Evolutionary conservation across 2,797 vertebrate species (phyloP).

Genomic region (Lacerta viridis): DNA sequence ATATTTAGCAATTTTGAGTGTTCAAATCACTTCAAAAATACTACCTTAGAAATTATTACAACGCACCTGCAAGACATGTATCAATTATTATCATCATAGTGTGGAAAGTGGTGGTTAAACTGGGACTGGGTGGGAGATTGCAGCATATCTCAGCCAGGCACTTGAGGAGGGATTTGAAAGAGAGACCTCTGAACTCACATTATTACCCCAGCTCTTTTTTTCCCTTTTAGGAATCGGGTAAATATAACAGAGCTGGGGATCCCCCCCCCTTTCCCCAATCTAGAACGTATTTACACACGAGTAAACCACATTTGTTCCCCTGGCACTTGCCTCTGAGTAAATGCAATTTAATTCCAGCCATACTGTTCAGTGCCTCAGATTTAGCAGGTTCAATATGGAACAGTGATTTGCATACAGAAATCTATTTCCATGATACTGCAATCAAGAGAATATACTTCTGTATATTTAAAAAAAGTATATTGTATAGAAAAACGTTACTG

Average conservation of each 20-base stretch:
- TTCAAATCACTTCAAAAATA: not conserved
- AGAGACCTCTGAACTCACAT: not conserved
- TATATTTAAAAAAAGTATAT: slow-evolving; percentile 46
- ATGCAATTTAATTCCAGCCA: slow-evolving; percentile 45
- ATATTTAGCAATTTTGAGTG: slow-evolving; percentile 8
- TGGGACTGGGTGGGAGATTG: slow-evolving; percentile 4
- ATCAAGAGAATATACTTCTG: slow-evolving; percentile 74
- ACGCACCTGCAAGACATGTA: not conserved
- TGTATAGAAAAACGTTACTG: slow-evolving; percentile 74
- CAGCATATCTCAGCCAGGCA: not conserved
- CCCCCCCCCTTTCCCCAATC: not conserved
- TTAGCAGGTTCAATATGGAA: slow-evolving; percentile 66
- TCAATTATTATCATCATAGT: not conserved
- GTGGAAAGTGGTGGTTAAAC: not conserved
- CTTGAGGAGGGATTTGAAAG: not conserved
- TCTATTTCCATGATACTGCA: slow-evolving; percentile 72
- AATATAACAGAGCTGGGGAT: not conserved
- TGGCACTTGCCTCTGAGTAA: slow-evolving; percentile 35
- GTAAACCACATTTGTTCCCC: slow-evolving; percentile 1
- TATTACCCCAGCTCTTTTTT: not conserved
- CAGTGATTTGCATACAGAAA: slow-evolving; percentile 73
- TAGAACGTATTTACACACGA: slow-evolving; percentile 4
- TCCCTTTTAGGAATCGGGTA: not conserved
- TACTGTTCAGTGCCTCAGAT: slow-evolving; percentile 62
- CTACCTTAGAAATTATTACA: not conserved